Conservation (phyloP, 92 coral and sea anemone genomes). For the Chrysogorgia sp. region DNA sequence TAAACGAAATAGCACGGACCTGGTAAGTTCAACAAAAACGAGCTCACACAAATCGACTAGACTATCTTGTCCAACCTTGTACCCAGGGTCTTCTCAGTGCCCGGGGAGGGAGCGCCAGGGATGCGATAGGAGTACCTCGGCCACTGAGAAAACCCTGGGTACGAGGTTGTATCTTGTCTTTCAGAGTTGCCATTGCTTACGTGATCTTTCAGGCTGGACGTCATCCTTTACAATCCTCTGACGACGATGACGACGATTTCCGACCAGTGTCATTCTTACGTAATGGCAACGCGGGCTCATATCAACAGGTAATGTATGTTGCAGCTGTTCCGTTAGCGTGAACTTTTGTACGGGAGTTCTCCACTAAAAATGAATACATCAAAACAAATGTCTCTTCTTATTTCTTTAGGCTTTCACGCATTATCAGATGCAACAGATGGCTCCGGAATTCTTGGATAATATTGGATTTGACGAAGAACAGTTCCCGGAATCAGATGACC, state of each 20-base stretch:
- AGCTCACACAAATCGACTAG: too few relatives aligned
- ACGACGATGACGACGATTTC: constrained; percentile 95
- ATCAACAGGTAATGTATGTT: constrained; percentile 79
- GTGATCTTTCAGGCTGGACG: constrained; percentile 78
- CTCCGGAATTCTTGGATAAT: constrained; percentile 94
- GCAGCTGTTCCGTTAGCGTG: background rate
- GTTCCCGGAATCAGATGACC: constrained; percentile 88
- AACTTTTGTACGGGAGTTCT: background rate
- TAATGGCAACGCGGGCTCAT: constrained; percentile 68
- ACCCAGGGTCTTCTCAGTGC: too few relatives aligned
- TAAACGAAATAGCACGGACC: constrained; percentile 85
- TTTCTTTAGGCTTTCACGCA: constrained; percentile 83
- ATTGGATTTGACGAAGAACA: constrained; percentile 96
- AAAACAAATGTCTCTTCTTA: background rate
- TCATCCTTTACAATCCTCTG: constrained; percentile 93
- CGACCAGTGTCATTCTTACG: constrained; percentile 91
- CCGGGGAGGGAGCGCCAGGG: too few relatives aligned
- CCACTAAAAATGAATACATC: background rate
- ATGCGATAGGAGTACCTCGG: too few relatives aligned
- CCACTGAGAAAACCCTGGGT: too few relatives aligned
- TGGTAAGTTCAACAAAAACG: too few relatives aligned
- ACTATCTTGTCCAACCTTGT: too few relatives aligned
- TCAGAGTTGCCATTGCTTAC: background rate
- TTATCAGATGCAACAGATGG: constrained; percentile 98
- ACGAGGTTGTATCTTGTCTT: background rate